Conservation (phyloP, 2,113 vertebrate genomes). For the Leucoraja erinaceus region DNA sequence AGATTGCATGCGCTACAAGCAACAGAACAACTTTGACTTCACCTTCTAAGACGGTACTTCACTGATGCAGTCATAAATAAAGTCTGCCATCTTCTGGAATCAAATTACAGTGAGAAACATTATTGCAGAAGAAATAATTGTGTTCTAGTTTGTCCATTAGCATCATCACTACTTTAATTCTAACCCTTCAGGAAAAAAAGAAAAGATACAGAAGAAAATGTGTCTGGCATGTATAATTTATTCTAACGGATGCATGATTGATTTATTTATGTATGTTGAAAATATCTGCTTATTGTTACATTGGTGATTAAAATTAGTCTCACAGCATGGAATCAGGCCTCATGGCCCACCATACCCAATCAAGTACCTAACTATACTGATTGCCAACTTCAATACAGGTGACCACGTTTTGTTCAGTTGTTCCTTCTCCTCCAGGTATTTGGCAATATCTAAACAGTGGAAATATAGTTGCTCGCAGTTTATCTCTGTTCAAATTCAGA, state of each 20-base stretch:
- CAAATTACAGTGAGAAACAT: not conserved
- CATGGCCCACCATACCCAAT: too few relatives aligned
- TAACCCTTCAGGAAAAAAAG: not conserved
- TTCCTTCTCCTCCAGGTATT: not conserved
- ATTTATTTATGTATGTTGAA: not conserved
- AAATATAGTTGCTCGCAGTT: not conserved
- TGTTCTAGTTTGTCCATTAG: too few relatives aligned
- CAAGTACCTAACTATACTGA: too few relatives aligned
- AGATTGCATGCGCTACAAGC: not conserved
- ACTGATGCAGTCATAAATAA: not conserved
- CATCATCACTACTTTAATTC: not conserved
- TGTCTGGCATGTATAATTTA: not conserved
- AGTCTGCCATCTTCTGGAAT: not conserved
- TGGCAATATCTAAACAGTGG: not conserved
- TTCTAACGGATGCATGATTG: not conserved
- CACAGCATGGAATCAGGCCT: too few relatives aligned
- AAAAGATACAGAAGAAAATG: not conserved
- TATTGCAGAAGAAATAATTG: not conserved
- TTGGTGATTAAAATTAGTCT: too few relatives aligned
- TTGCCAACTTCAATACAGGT: too few relatives aligned
- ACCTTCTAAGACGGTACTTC: not conserved
- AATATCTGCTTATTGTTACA: not conserved
- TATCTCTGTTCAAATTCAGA: not conserved
- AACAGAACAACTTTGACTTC: not conserved
- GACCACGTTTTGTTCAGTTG: too few relatives aligned